These are phyloP conservation scores for Nyctalus aviator DNA, from an alignment of 2,797 vertebrate genomes.

Conservation along the genomic window DNA sequence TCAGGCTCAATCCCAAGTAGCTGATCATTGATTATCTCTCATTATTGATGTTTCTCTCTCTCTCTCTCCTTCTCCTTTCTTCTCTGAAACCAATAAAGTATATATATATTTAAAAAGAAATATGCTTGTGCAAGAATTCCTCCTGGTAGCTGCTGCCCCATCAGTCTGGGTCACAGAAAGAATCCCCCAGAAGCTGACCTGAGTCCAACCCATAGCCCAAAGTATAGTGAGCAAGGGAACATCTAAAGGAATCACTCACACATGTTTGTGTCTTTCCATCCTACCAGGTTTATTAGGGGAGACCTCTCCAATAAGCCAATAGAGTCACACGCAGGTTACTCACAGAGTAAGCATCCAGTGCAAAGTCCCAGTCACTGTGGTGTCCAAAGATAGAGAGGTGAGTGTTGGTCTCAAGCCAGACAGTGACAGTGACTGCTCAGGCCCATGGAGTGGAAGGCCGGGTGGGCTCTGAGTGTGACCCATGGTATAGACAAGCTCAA, in stretches of 20 bases:
- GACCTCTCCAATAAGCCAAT: background rate
- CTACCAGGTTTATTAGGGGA: background rate
- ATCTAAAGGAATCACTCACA: background rate
- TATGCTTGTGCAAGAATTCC: background rate
- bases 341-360: background rate
- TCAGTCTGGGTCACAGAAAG: background rate
- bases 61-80: too few species aligned
- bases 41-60: too few species aligned
- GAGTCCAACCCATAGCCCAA: background rate
- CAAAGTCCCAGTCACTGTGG: background rate
- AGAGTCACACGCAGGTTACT: background rate
- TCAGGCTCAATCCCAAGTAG: too few species aligned
- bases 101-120: too few species aligned
- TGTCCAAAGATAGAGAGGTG: background rate
- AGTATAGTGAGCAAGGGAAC: background rate
- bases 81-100: too few species aligned
- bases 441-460: background rate
- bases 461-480: background rate
- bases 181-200: background rate
- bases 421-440: background rate
- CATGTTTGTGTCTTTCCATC: background rate
- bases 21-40: too few species aligned
- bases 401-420: background rate
- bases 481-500: background rate
- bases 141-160: background rate